Base-by-base conservation (phyloP, 2,797 vertebrate genomes). In the Pangasius krempfi region DNA sequence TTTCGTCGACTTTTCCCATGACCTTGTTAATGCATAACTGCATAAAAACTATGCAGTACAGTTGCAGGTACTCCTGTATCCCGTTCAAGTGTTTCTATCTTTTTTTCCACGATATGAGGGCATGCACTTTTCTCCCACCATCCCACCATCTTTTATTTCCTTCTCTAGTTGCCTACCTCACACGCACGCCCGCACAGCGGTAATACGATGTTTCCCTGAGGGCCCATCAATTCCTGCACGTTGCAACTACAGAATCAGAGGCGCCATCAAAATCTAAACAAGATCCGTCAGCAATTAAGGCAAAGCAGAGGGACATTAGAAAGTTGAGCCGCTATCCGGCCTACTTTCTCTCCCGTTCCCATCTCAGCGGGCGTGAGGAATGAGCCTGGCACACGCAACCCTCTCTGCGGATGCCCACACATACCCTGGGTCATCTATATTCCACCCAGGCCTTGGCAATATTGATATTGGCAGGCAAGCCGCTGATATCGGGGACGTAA, bases 401-500 rank as follows among this genome's bases (percentile, higher is more conserved):
- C 86, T 92, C 93, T 94, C 91, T 88, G 93, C 88, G 93, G 92
- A 93, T 94, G 95, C 96, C 95, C 95, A 96, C 95, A 91, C 95
- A 94, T 93, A 95, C 96, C 94, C 94, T 93, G 95, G 96, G 95
- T 96, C 96, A 96, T 96, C 96, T 96, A 95, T 96, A 96, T 96
- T 96, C 96, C 94, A 95, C 95, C 95, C 96, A 95, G 96, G 96
- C 94, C 94, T 95, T 94, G 94, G 94, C 94, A 96, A 96, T 97
- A 96, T 97, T 96, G 96, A 96, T 96, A 96, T 96, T 97, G 96
- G 96, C 96, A 96, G 95, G 95, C 95, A 93, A 93, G 94, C 93
- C 94, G 94, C 95, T 96, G 96, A 96, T 96, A 97, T 96, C 96
- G 95, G 95, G 95, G 94, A 96, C 92, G 95, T 96, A 96, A 96